These are phyloP conservation scores for Malacoraja senta DNA, from an alignment of 2,797 vertebrate species.

Conservation along the genomic window DNA sequence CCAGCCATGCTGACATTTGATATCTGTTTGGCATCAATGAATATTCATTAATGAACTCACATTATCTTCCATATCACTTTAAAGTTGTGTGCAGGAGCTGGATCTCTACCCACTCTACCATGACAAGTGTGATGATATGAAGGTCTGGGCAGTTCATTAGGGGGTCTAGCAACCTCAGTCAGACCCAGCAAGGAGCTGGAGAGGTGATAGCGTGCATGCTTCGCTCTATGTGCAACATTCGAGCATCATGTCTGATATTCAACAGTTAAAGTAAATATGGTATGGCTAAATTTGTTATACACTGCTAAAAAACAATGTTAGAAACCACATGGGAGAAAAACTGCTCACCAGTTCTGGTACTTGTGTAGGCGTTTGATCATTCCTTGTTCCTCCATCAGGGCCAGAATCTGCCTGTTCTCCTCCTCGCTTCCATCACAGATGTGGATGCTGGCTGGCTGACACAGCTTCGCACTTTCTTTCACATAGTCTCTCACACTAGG, in stretches of 20 bases:
- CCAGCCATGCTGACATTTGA: neutral
- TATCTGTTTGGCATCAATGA: neutral
- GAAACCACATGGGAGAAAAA: neutral
- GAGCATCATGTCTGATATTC: neutral
- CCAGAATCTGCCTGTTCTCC: slow-evolving; percentile 72
- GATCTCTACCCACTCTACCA: neutral
- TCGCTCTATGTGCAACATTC: neutral
- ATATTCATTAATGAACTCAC: neutral
- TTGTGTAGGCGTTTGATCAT: slow-evolving; percentile 76
- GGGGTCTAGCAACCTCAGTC: slow-evolving; percentile 34
- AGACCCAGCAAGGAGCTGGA: slow-evolving; percentile 44
- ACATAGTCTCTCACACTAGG: slow-evolving; percentile 69
- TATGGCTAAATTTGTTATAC: slow-evolving; percentile 50
- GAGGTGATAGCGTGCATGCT: neutral
- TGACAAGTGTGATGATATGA: neutral
- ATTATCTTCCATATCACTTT: neutral
- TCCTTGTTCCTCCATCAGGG: slow-evolving; percentile 73
- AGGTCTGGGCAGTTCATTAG: neutral
- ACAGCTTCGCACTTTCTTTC: slow-evolving; percentile 64
- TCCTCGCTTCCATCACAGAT: slow-evolving; percentile 85
- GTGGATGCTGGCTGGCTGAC: slow-evolving; percentile 77
- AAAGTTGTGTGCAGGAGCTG: neutral
- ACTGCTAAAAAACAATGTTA: slow-evolving; percentile 39
- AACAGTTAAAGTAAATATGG: slow-evolving; percentile 44
- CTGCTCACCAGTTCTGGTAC: slow-evolving; percentile 84